phyloP scores from a whole-genome alignment of 2,113 vertebrate genomes.

The Lepus europaeus region DNA sequence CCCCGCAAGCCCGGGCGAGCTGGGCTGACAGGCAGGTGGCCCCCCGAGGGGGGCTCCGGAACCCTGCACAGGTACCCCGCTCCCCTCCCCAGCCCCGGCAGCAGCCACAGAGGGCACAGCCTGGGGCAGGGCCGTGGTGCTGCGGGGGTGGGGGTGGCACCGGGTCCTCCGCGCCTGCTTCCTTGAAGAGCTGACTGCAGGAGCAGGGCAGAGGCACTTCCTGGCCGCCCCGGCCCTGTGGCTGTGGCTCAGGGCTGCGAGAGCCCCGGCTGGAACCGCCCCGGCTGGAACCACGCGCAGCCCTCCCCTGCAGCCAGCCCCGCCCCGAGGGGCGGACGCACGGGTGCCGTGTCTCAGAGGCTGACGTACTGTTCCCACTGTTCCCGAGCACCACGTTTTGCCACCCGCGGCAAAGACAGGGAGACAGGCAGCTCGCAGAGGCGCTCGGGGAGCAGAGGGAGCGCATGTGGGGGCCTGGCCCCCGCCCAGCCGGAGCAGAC shows the following conservation, averaged over 20 bases:
- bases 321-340: too few relatives aligned
- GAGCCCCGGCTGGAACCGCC: too few relatives aligned
- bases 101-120: background rate
- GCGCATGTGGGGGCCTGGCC: background rate
- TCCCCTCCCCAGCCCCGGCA: background rate
- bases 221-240: too few relatives aligned
- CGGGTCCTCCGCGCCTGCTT: too few relatives aligned
- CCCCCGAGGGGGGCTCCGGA: background rate
- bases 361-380: background rate
- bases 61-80: background rate
- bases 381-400: constrained; percentile 60
- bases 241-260: too few relatives aligned
- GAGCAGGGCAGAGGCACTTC: background rate
- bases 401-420: background rate
- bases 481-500: background rate
- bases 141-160: too few relatives aligned
- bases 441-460: background rate
- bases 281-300: too few relatives aligned
- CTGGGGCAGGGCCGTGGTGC: too few relatives aligned
- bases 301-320: too few relatives aligned
- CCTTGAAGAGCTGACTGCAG: background rate
- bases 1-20: too few relatives aligned
- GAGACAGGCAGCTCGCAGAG: constrained; percentile 49
- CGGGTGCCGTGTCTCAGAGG: background rate
- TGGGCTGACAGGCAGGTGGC: background rate